phyloP scores from a whole-genome alignment of 2,113 vertebrate species.

The Mobula hypostoma region DNA sequence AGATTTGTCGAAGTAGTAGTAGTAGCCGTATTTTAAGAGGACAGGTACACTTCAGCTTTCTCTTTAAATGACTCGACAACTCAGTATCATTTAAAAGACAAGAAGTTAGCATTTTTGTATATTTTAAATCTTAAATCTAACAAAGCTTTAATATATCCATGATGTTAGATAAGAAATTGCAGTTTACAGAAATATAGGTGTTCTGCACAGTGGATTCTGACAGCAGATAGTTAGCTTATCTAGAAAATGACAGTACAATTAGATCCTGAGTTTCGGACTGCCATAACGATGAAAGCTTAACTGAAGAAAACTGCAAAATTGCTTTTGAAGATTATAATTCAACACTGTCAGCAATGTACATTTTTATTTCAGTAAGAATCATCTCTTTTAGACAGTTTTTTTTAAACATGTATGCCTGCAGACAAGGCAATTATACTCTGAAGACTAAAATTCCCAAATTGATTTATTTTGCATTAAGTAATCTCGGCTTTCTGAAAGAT shows the following conservation, averaged over 20 bases:
- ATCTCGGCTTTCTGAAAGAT: not conserved
- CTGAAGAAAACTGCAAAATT: conserved; percentile 14
- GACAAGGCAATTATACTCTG: not conserved
- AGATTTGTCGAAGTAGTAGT: not conserved
- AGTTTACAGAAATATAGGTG: not conserved
- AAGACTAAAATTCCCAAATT: conserved; percentile 16
- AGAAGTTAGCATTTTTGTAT: not conserved
- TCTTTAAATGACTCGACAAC: not conserved
- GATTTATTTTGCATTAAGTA: conserved; percentile 35
- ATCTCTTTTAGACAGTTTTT: conserved; percentile 11
- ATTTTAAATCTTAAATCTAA: conserved; percentile 1
- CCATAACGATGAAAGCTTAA: conserved; percentile 24
- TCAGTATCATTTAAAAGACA: not conserved
- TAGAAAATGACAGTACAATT: conserved; percentile 29
- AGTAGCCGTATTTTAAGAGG: not conserved
- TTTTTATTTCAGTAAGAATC: conserved; percentile 16
- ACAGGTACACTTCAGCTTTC: not conserved
- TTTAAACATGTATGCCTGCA: not conserved
- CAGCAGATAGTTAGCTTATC: conserved; percentile 10
- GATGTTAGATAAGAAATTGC: not conserved
- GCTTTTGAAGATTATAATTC: conserved; percentile 31
- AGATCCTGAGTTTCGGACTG: conserved; percentile 8
- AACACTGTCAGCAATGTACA: conserved; percentile 11
- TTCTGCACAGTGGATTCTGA: not conserved
- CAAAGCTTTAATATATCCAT: not conserved